phyloP scores from a whole-genome alignment of 2,797 vertebrate genomes.

The Catostomus latipinnis region DNA sequence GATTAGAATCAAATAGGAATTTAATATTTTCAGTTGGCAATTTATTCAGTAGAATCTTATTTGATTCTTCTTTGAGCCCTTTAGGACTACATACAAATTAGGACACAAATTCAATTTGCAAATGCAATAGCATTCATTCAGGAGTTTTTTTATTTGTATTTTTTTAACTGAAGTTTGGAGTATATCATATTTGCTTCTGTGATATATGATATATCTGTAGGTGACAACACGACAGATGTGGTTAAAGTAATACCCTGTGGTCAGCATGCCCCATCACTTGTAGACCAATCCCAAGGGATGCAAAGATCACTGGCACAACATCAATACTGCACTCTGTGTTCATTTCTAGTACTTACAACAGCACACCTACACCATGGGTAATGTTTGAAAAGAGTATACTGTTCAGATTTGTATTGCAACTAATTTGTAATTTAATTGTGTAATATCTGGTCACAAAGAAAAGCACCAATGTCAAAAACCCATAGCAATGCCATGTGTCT shows the following conservation, averaged over 20 bases:
- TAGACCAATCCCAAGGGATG: conserved; percentile 35
- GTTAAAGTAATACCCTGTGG: conserved; percentile 2
- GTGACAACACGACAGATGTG: conserved; percentile 6
- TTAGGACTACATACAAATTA: not conserved
- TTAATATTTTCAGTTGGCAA: not conserved
- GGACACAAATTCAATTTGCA: not conserved
- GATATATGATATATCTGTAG: not conserved
- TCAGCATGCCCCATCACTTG: conserved; percentile 25
- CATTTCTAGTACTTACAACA: not conserved
- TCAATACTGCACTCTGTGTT: conserved; percentile 3
- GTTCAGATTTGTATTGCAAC: not conserved
- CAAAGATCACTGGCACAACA: not conserved
- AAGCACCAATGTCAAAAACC: not conserved
- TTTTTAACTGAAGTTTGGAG: conserved; percentile 1
- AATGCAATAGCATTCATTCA: too few species aligned
- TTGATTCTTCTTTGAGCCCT: not conserved
- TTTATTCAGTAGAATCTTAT: not conserved
- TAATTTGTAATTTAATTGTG: too few species aligned
- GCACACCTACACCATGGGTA: not conserved
- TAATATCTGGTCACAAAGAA: not conserved
- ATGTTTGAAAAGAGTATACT: not conserved
- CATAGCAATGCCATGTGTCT: not conserved
- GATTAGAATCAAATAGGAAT: not conserved
- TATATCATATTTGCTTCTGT: not conserved
- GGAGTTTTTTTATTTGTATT: not conserved